Conservation (phyloP, 1,140 invertebrate genomes). For the Papilio glaucus region DNA sequence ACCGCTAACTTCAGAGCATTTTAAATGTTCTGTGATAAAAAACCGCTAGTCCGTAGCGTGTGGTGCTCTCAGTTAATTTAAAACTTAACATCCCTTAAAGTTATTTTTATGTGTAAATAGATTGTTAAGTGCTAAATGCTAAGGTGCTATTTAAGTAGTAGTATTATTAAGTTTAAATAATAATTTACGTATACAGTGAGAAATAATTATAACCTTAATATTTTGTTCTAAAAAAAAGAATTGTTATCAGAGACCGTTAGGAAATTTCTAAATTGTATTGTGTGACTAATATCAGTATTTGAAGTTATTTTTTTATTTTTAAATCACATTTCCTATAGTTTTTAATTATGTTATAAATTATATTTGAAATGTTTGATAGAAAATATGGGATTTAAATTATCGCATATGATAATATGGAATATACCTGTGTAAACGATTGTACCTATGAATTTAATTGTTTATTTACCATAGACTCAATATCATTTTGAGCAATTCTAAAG, state of each 20-base stretch:
- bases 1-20: conserved; percentile 28
- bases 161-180: background rate
- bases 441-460: background rate
- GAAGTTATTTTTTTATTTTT: background rate
- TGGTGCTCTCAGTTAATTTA: conserved; percentile 57
- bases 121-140: conserved; percentile 40
- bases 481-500: background rate
- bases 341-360: conserved; percentile 1
- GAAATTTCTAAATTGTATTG: conserved; percentile 3
- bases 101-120: conserved; percentile 47
- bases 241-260: conserved; percentile 6
- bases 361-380: conserved; percentile 5
- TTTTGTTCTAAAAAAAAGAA: background rate
- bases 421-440: too few species aligned
- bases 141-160: conserved; percentile 45
- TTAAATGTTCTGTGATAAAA: conserved; percentile 40
- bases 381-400: background rate
- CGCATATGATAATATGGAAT: background rate
- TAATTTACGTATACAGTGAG: background rate
- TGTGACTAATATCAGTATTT: conserved; percentile 4
- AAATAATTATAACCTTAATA: background rate
- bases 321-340: conserved; percentile 3
- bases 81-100: conserved; percentile 41
- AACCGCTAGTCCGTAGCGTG: conserved; percentile 47
- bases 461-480: background rate